Conservation (phyloP, 1,140 invertebrate genomes). For the Drosophila sechellia region DNA sequence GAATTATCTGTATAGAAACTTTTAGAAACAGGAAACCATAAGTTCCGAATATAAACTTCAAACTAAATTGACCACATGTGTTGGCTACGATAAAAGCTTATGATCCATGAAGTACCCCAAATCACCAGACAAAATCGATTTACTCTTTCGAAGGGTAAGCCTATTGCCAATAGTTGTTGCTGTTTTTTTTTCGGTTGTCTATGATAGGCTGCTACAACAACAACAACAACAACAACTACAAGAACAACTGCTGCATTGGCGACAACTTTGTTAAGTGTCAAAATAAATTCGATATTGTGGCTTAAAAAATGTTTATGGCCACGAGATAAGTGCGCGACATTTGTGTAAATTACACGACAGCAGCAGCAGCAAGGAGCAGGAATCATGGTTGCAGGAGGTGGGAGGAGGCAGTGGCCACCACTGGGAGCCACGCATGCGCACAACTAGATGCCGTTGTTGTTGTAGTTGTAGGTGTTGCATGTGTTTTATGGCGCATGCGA, state of each 20-base stretch:
- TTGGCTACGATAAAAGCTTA: slow-evolving; percentile 1
- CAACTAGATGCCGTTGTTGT: slow-evolving; percentile 44
- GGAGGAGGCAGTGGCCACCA: slow-evolving; percentile 44
- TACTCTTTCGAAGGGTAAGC: slow-evolving; percentile 31
- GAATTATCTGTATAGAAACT: slow-evolving; percentile 18
- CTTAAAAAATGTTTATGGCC: slow-evolving; percentile 83
- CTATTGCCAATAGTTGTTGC: slow-evolving; percentile 39
- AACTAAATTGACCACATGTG: slow-evolving; percentile 16
- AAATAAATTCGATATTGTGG: slow-evolving; percentile 83
- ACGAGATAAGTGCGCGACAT: slow-evolving; percentile 78
- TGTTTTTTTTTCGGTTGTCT: slow-evolving; percentile 35
- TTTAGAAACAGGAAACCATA: slow-evolving; percentile 12
- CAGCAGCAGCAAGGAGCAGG: slow-evolving; percentile 34
- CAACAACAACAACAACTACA: slow-evolving; percentile 21
- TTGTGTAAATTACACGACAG: slow-evolving; percentile 82
- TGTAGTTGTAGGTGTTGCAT: slow-evolving; percentile 77
- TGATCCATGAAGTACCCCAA: slow-evolving; percentile 8
- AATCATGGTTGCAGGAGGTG: slow-evolving; percentile 10
- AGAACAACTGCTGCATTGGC: slow-evolving; percentile 57
- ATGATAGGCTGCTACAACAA: slow-evolving; percentile 58
- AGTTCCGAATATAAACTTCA: slow-evolving; percentile 6
- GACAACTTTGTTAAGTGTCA: slow-evolving; percentile 82
- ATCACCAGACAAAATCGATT: neutral
- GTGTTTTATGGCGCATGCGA: slow-evolving; percentile 82
- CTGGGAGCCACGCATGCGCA: slow-evolving; percentile 71